phyloP scores from a whole-genome alignment of 2,797 vertebrate species.

The Antennarius maculatus region DNA sequence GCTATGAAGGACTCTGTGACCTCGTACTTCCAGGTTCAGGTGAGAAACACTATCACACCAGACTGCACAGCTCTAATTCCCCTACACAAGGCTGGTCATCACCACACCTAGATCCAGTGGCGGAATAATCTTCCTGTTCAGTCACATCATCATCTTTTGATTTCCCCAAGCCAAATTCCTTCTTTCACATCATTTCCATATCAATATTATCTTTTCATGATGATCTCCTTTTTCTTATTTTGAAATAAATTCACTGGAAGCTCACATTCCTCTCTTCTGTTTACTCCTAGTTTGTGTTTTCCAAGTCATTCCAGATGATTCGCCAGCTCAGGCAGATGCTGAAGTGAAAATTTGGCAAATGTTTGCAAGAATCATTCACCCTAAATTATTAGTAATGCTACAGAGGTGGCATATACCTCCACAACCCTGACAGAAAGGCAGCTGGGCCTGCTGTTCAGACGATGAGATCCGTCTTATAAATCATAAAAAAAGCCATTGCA shows the following conservation, averaged over 20 bases:
- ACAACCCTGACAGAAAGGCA: slow-evolving; percentile 30
- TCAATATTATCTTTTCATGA: not conserved
- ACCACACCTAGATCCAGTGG: slow-evolving; percentile 26
- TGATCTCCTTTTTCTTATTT: not conserved
- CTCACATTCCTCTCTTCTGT: slow-evolving; percentile 5
- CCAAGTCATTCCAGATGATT: not conserved
- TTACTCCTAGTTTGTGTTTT: not conserved
- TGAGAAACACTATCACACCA: slow-evolving; percentile 30
- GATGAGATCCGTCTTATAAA: slow-evolving; percentile 26
- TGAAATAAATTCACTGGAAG: not conserved
- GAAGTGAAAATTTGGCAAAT: not conserved
- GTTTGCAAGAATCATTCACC: slow-evolving; percentile 6
- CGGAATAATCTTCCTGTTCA: too few species aligned
- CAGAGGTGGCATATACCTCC: slow-evolving; percentile 42
- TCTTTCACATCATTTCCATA: not conserved
- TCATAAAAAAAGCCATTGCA: slow-evolving; percentile 25
- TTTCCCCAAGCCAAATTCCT: slow-evolving; percentile 6
- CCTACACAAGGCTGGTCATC: slow-evolving; percentile 26
- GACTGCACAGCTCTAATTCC: slow-evolving; percentile 34
- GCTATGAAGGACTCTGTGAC: slow-evolving; percentile 35
- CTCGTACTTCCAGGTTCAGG: slow-evolving; percentile 29
- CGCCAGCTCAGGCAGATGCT: slow-evolving; percentile 6
- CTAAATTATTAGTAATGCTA: slow-evolving; percentile 20
- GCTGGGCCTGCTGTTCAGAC: slow-evolving; percentile 44
- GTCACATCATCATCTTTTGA: slow-evolving; percentile 13